Conservation (phyloP, 1,140 invertebrate genomes). For the Drosophila saltans region DNA sequence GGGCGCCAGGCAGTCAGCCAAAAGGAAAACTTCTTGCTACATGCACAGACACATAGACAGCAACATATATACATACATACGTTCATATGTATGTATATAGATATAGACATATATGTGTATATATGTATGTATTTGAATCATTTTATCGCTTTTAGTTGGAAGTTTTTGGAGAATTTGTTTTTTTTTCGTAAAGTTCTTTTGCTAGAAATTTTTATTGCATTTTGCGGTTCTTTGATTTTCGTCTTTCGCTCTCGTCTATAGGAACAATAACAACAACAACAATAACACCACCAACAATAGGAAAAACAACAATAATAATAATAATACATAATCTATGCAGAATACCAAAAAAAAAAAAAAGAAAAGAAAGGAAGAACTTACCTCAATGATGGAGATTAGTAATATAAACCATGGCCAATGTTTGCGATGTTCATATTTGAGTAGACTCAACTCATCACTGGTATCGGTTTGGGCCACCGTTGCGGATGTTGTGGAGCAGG, state of each 20-base stretch:
- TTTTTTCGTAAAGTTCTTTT: slow-evolving; percentile 51
- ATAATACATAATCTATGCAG: slow-evolving; percentile 21
- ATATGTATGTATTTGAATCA: slow-evolving; percentile 43
- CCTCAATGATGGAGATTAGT: slow-evolving; percentile 93
- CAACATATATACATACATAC: slow-evolving; percentile 9
- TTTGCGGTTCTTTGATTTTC: slow-evolving; percentile 65
- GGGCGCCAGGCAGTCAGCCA: slow-evolving; percentile 74
- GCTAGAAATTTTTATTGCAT: slow-evolving; percentile 57
- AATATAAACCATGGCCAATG: slow-evolving; percentile 91
- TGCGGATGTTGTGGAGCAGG: slow-evolving; percentile 16
- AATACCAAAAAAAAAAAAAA: neutral
- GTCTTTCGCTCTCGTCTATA: neutral
- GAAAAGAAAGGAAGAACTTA: slow-evolving; percentile 83
- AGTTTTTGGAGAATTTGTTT: slow-evolving; percentile 53
- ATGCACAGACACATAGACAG: slow-evolving; percentile 21
- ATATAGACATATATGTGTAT: slow-evolving; percentile 21
- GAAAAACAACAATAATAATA: slow-evolving; percentile 46
- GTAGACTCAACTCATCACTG: slow-evolving; percentile 52
- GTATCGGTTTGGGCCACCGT: slow-evolving; percentile 22
- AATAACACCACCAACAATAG: neutral
- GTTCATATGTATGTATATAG: slow-evolving; percentile 13
- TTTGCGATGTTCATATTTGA: slow-evolving; percentile 71
- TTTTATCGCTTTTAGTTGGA: slow-evolving; percentile 76
- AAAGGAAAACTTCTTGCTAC: slow-evolving; percentile 48
- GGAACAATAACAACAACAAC: neutral